Evolutionary conservation across 2,888 invertebrate species (phyloP).

Genomic region (Mythimna albipuncta): DNA sequence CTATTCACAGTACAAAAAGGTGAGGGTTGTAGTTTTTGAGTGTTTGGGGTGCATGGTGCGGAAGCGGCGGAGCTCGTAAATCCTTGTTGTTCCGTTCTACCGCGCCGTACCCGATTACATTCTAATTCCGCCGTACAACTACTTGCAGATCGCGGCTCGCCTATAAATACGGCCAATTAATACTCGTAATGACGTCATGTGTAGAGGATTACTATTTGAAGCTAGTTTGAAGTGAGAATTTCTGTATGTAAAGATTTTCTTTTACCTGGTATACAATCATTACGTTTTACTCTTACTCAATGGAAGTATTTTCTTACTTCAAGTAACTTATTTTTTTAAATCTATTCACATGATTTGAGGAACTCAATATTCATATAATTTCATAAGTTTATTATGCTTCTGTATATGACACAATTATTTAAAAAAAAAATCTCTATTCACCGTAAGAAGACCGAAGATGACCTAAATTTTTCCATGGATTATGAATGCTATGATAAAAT

Average conservation of each 20-base stretch:
- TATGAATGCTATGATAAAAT: too few species aligned
- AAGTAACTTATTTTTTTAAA: neutral
- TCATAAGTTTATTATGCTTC: neutral
- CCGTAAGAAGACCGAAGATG: too few species aligned
- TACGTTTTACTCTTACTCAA: neutral
- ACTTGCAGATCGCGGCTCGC: conserved; percentile 51
- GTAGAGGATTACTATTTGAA: conserved; percentile 21
- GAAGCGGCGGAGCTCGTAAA: conserved; percentile 74
- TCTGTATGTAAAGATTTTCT: neutral
- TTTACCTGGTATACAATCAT: neutral
- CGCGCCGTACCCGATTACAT: conserved; percentile 73
- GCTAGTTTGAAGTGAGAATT: conserved; percentile 1
- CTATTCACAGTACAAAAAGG: conserved; percentile 67
- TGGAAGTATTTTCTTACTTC: neutral
- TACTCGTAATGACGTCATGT: conserved; percentile 57
- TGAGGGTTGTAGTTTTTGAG: conserved; percentile 72
- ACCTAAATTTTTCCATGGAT: too few species aligned
- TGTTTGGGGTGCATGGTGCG: conserved; percentile 74
- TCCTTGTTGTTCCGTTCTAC: conserved; percentile 71
- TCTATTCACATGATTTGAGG: neutral
- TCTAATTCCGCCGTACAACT: conserved; percentile 69
- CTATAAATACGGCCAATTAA: conserved; percentile 73
- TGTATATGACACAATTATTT: neutral
- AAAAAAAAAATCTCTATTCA: too few species aligned
- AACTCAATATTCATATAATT: neutral